A percentile compares a stretch with the other conserved stretches of the same genome.
phyloP scores from a whole-genome alignment of 2,113 vertebrate genomes.

The Perca flavescens region DNA sequence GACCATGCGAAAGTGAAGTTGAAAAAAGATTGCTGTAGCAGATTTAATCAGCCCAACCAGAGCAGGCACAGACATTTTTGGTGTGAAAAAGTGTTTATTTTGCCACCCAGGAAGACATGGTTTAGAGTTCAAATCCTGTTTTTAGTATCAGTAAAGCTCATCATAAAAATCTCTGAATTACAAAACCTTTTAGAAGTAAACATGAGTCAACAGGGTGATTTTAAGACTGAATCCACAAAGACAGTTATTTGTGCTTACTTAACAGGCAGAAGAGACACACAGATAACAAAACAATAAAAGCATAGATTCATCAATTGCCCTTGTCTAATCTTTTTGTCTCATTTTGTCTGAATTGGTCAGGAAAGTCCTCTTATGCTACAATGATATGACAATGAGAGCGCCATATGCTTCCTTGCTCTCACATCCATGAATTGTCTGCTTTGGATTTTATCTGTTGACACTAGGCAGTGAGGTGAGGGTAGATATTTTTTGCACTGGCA shows the following conservation, averaged over 20 bases:
- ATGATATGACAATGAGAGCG: conserved; percentile 7
- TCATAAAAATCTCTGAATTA: not conserved
- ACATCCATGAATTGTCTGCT: conserved; percentile 75
- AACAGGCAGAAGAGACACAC: conserved; percentile 24
- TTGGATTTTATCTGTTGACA: conserved; percentile 45
- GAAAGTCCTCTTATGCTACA: conserved; percentile 22
- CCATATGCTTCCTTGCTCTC: conserved; percentile 27
- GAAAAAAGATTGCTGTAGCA: conserved; percentile 37
- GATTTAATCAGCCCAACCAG: not conserved
- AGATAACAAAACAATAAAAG: conserved; percentile 66
- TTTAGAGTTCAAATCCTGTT: not conserved
- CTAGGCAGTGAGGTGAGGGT: conserved; percentile 29
- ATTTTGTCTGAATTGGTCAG: conserved; percentile 20
- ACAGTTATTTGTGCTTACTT: conserved; percentile 38
- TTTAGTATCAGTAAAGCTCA: not conserved
- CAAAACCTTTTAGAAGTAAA: not conserved
- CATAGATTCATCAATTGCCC: conserved; percentile 41
- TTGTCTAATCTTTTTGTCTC: conserved; percentile 56
- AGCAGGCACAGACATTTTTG: not conserved
- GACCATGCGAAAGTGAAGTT: conserved; percentile 11
- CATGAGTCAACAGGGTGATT: not conserved
- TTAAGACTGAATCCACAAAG: conserved; percentile 6
- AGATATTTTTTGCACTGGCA: conserved; percentile 5
- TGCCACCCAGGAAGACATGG: not conserved
- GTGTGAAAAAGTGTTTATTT: not conserved